Percentiles rank a stretch among this genome's conserved stretches.
Evolutionary conservation across 2,888 invertebrate species (phyloP).

Genomic region (Apeira syringaria): DNA sequence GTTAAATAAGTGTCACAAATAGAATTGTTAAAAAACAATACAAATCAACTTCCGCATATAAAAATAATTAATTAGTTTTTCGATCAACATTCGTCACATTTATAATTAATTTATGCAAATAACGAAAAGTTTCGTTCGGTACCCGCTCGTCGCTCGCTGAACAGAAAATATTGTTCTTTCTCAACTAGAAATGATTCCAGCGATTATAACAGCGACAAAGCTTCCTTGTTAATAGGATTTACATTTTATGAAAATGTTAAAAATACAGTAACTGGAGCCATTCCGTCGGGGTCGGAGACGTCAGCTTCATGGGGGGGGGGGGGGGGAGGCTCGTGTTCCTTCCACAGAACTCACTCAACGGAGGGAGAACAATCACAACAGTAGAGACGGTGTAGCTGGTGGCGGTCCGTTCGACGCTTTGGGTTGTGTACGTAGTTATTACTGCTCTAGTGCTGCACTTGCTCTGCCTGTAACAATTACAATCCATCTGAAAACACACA

Average conservation of each 20-base stretch:
- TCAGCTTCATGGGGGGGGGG: slow-evolving; percentile 61
- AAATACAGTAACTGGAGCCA: slow-evolving; percentile 30
- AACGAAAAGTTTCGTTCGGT: slow-evolving; percentile 9
- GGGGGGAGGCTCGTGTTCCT: slow-evolving; percentile 62
- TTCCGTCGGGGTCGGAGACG: slow-evolving; percentile 15
- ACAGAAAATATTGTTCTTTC: slow-evolving; percentile 22
- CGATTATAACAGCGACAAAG: slow-evolving; percentile 28
- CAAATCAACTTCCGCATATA: no score
- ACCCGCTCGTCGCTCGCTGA: neutral
- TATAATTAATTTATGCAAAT: slow-evolving; percentile 21
- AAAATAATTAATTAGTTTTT: no score
- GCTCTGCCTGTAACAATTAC: no score
- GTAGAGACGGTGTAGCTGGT: slow-evolving; percentile 33
- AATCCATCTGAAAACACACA: no score
- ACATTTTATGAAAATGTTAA: slow-evolving; percentile 33
- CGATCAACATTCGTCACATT: neutral
- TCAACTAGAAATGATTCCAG: slow-evolving; percentile 22
- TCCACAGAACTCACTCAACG: slow-evolving; percentile 68
- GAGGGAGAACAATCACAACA: slow-evolving; percentile 59
- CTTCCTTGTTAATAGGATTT: slow-evolving; percentile 33
- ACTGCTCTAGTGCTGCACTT: no score
- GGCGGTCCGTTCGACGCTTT: no score
- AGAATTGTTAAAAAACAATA: no score
- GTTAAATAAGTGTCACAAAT: no score
- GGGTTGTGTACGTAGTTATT: no score